phyloP scores from a whole-genome alignment of 2,113 vertebrate species.

The Platysternon megacephalum region DNA sequence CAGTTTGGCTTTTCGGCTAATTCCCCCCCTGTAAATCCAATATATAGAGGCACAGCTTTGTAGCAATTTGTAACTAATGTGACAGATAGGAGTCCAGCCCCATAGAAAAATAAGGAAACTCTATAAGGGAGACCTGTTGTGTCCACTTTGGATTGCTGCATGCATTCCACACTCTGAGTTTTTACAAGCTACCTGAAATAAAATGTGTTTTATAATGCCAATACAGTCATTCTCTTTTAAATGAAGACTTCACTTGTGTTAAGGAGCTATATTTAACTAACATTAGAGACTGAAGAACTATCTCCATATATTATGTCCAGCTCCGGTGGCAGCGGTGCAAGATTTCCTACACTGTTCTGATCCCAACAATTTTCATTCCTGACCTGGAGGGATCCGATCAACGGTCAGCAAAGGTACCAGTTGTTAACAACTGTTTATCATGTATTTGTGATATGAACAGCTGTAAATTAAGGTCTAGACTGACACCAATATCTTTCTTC shows the following conservation, averaged over 20 bases:
- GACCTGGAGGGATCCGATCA: background rate
- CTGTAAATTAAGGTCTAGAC: background rate
- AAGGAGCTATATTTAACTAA: background rate
- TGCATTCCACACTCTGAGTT: background rate
- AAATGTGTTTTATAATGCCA: background rate
- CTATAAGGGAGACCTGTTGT: background rate
- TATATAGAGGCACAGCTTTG: background rate
- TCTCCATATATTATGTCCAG: rapidly evolving
- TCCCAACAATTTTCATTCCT: background rate
- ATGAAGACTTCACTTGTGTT: background rate
- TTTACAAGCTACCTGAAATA: background rate
- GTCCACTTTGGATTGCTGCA: background rate
- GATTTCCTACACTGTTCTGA: background rate
- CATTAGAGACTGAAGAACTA: background rate
- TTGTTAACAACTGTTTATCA: background rate
- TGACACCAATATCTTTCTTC: background rate
- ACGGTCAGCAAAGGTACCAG: background rate
- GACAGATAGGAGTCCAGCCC: background rate
- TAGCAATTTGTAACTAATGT: background rate
- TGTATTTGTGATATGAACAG: background rate
- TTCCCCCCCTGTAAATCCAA: background rate
- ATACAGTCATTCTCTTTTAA: background rate
- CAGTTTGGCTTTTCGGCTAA: background rate
- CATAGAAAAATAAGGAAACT: background rate
- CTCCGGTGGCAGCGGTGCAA: background rate